Conservation (phyloP, 1,140 invertebrate species). For the Calephelis virginiensis region DNA sequence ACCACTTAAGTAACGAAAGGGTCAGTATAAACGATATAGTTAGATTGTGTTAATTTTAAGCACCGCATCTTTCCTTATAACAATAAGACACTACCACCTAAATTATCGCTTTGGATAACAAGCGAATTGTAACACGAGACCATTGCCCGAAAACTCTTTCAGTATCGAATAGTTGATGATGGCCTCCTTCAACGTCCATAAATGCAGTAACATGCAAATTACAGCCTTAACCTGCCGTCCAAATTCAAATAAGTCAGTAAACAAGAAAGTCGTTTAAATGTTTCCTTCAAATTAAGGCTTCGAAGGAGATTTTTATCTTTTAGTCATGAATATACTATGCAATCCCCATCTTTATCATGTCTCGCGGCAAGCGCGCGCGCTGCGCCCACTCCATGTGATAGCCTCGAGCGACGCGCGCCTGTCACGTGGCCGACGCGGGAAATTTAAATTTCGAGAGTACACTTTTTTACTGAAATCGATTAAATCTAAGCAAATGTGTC, state of each 20-base stretch:
- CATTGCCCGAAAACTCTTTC: too few species aligned
- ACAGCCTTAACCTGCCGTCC: too few species aligned
- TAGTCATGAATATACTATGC: slow-evolving; percentile 33
- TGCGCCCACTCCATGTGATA: slow-evolving; percentile 69
- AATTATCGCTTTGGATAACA: too few species aligned
- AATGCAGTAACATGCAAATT: too few species aligned
- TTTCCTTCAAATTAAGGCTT: neutral
- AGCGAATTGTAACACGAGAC: too few species aligned
- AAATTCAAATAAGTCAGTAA: too few species aligned
- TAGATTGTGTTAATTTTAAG: too few species aligned
- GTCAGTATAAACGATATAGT: too few species aligned
- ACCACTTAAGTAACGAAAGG: too few species aligned
- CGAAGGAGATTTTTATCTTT: slow-evolving; percentile 27
- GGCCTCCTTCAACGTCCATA: too few species aligned
- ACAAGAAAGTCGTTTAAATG: neutral
- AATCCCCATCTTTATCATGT: slow-evolving; percentile 63
- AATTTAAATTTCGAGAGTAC: slow-evolving; percentile 42
- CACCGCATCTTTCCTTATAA: too few species aligned
- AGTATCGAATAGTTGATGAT: neutral
- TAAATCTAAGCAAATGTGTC: neutral
- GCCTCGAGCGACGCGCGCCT: slow-evolving; percentile 68
- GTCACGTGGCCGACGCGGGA: slow-evolving; percentile 60
- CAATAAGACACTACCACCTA: too few species aligned
- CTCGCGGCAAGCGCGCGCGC: slow-evolving; percentile 44
- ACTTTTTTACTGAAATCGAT: slow-evolving; percentile 27